Evolutionary conservation across 1,140 invertebrate genomes (phyloP), one percentile per base, ranked within the genome.

Genomic region (Sarcophaga bullata): DNA sequence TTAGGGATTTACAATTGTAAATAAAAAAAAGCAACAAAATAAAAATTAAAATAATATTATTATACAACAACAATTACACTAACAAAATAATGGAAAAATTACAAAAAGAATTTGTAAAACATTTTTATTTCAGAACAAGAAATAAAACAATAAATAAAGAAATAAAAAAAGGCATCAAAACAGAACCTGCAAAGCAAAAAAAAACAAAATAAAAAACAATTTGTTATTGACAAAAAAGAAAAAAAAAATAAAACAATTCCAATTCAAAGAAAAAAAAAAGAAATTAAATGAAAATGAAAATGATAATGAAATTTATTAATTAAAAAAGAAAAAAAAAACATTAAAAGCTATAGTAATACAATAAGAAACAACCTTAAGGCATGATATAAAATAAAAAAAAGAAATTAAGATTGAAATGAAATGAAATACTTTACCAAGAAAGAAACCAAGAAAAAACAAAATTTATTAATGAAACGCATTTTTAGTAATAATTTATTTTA

Each of bases 1-100:
- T 78, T 78, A 50, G 75, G 75, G 75, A 78, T 78, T 78, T 78
- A 78, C 75, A 73, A 82, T 76, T 52, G 48, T 50, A 78, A 50
- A 78, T 78, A 78, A 7, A 17, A 58, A n/a, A 62, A 37, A 52
- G n/a, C n/a, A 25, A 47, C 49, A 80, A 54, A 52, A 58, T 8
- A 37, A 15, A 15, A 58, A 37, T 37, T 37, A 37, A 37, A 37
- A 52, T 5, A 68, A 72, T 68, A 48, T 48, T 25, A 81, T 68
- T 73, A 46, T 19, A 49, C 19, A 17, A 47, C 15, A 81, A 37
- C 37, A 68, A 8, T 2, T 15, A 68, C 62, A 68, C 17, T 19
- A 68, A 19, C 62, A 19, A 58, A n/a, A n/a, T n/a, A n/a, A n/a
- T n/a, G n/a, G n/a, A n/a, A n/a, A n/a, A n/a, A 13, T 58, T 58